Conservation (phyloP, 2,888 invertebrate genomes). For the Macrophya annulata region DNA sequence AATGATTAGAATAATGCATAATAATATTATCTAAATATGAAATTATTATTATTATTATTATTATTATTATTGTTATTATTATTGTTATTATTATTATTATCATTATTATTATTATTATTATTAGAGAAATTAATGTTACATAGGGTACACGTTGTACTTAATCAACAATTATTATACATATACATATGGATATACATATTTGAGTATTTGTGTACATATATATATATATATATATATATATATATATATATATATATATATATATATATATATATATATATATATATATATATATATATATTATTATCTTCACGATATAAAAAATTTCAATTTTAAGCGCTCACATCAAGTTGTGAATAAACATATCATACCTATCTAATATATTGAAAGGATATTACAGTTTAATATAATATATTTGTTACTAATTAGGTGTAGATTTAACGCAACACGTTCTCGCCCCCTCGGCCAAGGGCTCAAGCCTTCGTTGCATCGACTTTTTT, state of each 20-base stretch:
- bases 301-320: constrained; percentile 67
- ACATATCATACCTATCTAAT: constrained; percentile 79
- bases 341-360: constrained; percentile 80
- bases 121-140: constrained; percentile 70
- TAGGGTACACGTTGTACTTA: constrained; percentile 72
- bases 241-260: constrained; percentile 50
- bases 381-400: constrained; percentile 76
- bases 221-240: no score
- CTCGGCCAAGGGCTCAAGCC: background rate
- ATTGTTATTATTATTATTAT: constrained; percentile 27
- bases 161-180: constrained; percentile 64
- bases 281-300: no score
- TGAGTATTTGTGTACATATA: background rate
- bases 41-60: constrained; percentile 61
- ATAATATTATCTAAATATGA: constrained; percentile 67
- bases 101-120: constrained; percentile 29
- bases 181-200: constrained; percentile 43
- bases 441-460: constrained; percentile 14
- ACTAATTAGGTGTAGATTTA: constrained; percentile 46
- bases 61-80: constrained; percentile 38
- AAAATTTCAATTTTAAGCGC: constrained; percentile 75
- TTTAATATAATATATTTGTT: constrained; percentile 73
- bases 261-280: constrained; percentile 1
- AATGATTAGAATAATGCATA: constrained; percentile 73
- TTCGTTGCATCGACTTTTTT: background rate